These are phyloP conservation scores for Aspidapion aeneum DNA, from an alignment of 2,888 invertebrate genomes.

Conservation along the genomic window DNA sequence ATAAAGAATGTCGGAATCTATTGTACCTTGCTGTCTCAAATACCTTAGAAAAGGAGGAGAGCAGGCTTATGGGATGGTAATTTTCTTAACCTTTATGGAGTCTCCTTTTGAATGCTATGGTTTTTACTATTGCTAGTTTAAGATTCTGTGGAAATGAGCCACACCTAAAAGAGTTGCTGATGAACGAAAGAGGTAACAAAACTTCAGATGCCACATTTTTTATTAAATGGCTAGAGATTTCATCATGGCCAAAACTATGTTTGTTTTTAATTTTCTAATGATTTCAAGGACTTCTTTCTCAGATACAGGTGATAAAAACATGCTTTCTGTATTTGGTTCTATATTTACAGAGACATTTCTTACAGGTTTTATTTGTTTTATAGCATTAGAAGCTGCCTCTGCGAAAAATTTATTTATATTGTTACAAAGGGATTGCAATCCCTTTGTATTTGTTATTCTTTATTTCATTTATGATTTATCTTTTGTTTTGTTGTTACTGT, in stretches of 20 bases:
- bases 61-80: neutral
- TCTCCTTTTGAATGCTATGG: neutral
- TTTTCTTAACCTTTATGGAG: neutral
- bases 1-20: neutral
- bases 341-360: neutral
- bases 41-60: neutral
- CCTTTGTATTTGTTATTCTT: neutral
- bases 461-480: no score
- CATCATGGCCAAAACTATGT: neutral
- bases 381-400: neutral
- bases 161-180: no score
- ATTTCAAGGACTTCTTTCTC: neutral
- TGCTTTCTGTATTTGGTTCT: neutral
- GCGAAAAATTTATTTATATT: neutral
- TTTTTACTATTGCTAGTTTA: neutral
- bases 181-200: neutral
- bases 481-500: neutral
- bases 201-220: neutral
- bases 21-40: neutral
- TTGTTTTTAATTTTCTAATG: neutral
- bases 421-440: neutral
- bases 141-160: neutral
- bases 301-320: neutral
- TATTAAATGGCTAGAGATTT: neutral
- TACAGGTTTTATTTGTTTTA: neutral